Base-by-base conservation (phyloP, 2,888 invertebrate species). In the Achlya flavicornis region DNA sequence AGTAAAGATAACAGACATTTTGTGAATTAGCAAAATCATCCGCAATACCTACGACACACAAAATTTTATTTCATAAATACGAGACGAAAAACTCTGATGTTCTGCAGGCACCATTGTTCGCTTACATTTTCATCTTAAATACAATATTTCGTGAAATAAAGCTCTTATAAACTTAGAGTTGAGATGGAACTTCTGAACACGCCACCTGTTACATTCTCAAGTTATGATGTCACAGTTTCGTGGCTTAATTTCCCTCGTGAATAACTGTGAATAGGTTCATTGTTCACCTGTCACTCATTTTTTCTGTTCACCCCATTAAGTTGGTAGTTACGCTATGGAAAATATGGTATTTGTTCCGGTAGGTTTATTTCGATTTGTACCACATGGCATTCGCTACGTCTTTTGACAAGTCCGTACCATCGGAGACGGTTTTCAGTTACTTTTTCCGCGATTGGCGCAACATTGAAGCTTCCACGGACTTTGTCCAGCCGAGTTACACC, bases 221-320 rank as follows among this genome's bases (percentile, higher is more conserved):
- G 53, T 53, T 53, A 53, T 53, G 53, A 7, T 53, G 53, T 53
- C 53, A 19, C 19, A 7, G 53, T 16, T 10, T 53, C 53, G 53
- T 10, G 53, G 53, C 53, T 53, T 53, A 19, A 53, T 53, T 53
- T 53, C 53, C 19, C 53, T 53, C 53, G 53, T 53, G 53, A 53
- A 53, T 53, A 53, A 53, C 53, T 53, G 16, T 48, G 53, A 53
- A 53, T 19, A 19, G 19, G 4, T 16, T 53, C 53, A 53, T 53
- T 53, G 53, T 53, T 53, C 53, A 10, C 19, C 53, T 53, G 53
- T 53, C 53, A 53, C 53, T 53, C 53, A 19, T 53, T 53, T 19
- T 53, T 53, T 53, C 53, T 53, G 19, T 19, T 53, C 19, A 53
- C 53, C 0, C 53, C 53, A 53, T 53, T 53, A 19, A 53, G 10